A percentile compares a stretch with the other conserved stretches of the same genome.
Evolutionary conservation across 2,113 vertebrate species (phyloP).

Genomic region (Falcunculus frontatus): DNA sequence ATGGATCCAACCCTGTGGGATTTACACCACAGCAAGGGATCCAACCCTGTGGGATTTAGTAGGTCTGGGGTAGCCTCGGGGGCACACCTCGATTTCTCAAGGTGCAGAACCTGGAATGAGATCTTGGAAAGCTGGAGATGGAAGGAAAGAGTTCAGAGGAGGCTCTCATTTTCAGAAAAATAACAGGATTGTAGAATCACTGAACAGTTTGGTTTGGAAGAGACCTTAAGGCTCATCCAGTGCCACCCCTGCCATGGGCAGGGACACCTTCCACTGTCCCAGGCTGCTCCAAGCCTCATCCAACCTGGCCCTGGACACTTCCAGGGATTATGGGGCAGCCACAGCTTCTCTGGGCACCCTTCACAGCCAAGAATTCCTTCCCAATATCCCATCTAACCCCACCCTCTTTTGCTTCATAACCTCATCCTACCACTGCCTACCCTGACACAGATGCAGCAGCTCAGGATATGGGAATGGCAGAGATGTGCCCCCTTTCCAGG

Average conservation of each 20-base stretch:
- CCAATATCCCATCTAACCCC: neutral
- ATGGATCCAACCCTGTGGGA: neutral
- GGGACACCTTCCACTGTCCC: neutral
- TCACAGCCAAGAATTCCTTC: accelerated
- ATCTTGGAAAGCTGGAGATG: neutral
- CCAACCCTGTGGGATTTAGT: neutral
- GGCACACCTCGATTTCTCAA: neutral
- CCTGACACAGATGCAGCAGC: neutral
- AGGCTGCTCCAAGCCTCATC: accelerated
- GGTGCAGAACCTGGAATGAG: neutral
- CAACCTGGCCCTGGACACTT: accelerated
- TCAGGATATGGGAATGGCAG: accelerated
- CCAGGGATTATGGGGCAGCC: neutral
- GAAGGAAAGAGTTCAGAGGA: neutral
- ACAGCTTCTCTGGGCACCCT: neutral
- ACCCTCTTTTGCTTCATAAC: neutral
- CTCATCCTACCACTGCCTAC: neutral
- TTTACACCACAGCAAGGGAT: neutral
- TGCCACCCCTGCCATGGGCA: neutral
- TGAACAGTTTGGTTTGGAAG: neutral
- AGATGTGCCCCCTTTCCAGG: neutral
- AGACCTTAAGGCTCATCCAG: accelerated
- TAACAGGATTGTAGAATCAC: neutral
- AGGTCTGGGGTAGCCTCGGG: neutral
- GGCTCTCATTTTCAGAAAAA: neutral